These are phyloP conservation scores for Eudyptes chrysolophus DNA, from an alignment of 2,113 vertebrate genomes.

Conservation along the genomic window DNA sequence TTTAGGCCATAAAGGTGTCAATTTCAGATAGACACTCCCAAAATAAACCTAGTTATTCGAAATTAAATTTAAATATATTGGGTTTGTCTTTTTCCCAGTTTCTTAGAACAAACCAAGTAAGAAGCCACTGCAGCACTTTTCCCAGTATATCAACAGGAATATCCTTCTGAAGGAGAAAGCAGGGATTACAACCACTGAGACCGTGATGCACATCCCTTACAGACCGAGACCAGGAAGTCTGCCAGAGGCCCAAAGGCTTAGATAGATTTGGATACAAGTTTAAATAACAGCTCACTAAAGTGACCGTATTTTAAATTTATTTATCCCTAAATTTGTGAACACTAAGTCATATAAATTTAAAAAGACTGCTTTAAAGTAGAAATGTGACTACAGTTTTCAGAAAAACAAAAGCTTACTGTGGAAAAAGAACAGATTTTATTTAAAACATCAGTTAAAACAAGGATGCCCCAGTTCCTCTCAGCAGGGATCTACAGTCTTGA, in stretches of 20 bases:
- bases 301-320: neutral
- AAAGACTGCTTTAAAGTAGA: neutral
- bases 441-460: neutral
- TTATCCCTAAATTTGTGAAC: neutral
- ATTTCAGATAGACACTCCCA: neutral
- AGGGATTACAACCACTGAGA: neutral
- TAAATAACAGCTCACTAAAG: neutral
- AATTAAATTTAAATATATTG: neutral
- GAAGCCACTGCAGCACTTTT: neutral
- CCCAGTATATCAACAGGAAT: neutral
- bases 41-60: neutral
- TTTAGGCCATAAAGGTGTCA: neutral
- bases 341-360: rapidly evolving
- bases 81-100: neutral
- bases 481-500: neutral
- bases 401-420: neutral
- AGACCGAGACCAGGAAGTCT: neutral
- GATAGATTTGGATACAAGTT: neutral
- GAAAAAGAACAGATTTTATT: neutral
- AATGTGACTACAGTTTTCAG: neutral
- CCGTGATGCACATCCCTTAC: neutral
- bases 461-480: neutral
- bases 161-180: neutral
- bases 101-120: neutral
- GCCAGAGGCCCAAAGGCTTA: neutral